Evolutionary conservation across 2,888 invertebrate genomes (phyloP), one percentile per base, ranked within the genome.

Genomic region (Parelbella ahira): DNA sequence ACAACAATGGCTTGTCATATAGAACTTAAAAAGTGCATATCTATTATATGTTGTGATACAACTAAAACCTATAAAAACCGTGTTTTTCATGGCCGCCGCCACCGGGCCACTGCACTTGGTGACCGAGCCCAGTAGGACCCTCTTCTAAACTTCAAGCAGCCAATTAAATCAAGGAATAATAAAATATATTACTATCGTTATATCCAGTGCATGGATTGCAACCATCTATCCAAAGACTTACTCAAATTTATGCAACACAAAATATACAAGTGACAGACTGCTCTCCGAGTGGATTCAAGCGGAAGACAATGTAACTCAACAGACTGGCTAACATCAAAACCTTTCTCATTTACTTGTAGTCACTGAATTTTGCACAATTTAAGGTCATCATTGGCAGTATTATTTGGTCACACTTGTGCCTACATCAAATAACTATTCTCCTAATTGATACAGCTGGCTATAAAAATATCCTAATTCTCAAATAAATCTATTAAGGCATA

Each of bases 21-120:
- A 67, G 69, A 72, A 70, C 70, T 71, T 72, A 79, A 70, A 74
- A 68, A 74, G 67, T 71, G 69, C 68, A 59, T 58, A 47, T 45
- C 48, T 53, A 60, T 64, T 60, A 68, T 63, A 68, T 51, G 69
- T 71, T 51, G 69, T 72, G 68, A 68, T 72, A 68, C 53, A 68
- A 67, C 61, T 73, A 70, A 68, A 41, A 72, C 67, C 69, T 79
- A 77, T n/a, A 59, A 54, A 65, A 69, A 67, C 63, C 57, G 25
- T 60, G 60, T 52, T 57, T 53, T 44, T 47, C 56, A 55, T 54
- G 60, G 68, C 70, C 47, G 33, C 60, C 56, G 38, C 38, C 30
- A 41, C 9, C 28, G 21, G 28, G 29, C 29, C 33, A 37, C 51
- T 51, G 47, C 79, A 78, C 80, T 76, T 60, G 53, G 80, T 80